Evolutionary conservation across 2,888 invertebrate species (phyloP).

Genomic region (Metopia argyrocephala): DNA sequence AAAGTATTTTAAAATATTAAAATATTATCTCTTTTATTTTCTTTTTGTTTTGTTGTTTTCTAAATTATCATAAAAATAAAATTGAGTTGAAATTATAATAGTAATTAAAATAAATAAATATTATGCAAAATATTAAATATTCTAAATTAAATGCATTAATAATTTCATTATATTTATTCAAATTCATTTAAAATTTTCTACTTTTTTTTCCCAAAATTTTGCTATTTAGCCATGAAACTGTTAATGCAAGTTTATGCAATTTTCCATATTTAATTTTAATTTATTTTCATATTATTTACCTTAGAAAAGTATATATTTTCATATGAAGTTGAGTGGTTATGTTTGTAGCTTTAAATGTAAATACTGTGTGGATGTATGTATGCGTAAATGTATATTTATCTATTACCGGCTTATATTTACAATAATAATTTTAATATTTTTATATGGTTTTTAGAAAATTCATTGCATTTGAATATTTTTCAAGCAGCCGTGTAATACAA

Average conservation of each 20-base stretch:
- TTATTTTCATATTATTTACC: conserved; percentile 31
- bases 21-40: too few relatives aligned
- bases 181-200: neutral
- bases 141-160: neutral
- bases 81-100: conserved; percentile 33
- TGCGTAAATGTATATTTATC: conserved; percentile 2
- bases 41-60: too few relatives aligned
- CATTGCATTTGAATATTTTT: conserved; percentile 53
- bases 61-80: neutral
- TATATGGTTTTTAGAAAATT: conserved; percentile 39
- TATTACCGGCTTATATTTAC: conserved; percentile 40
- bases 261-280: conserved; percentile 27
- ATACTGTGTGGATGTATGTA: neutral
- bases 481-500: conserved; percentile 58
- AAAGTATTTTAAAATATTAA: too few relatives aligned
- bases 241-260: too few relatives aligned
- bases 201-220: fast-evolving
- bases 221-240: too few relatives aligned
- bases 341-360: too few relatives aligned
- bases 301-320: conserved; percentile 17
- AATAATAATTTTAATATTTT: conserved; percentile 51
- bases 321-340: neutral
- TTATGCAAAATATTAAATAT: neutral
- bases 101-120: conserved; percentile 27
- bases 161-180: neutral